Base-by-base conservation (phyloP, 2,797 vertebrate species). In the Nothura maculosa region DNA sequence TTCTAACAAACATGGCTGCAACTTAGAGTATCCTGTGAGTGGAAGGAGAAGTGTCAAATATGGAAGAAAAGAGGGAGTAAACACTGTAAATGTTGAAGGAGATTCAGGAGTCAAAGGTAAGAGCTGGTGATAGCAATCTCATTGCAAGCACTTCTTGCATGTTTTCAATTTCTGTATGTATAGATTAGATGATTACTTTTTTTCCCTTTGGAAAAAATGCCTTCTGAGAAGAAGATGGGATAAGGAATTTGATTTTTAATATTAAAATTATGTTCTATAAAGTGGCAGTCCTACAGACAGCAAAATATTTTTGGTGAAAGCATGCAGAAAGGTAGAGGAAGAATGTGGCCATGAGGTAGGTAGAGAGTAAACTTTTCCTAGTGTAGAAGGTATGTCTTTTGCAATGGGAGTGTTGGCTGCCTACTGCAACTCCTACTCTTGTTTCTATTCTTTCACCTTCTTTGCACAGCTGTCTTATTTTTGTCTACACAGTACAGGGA, bases 21-120 rank as follows among this genome's bases (percentile, higher is more conserved):
- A 62, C 21, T 74, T 10, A 5, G 98, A 98, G 73, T 81, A 94
- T 24, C 98, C 98, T 40, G 1, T 97, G 30, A 98, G 98, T 24
- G 98, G 98, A 75, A 98, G 98, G 92, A 98, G 98, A 95, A 98
- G 98, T 64, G 98, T 96, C 4, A 91, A 95, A 27, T 92, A 83
- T 74, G 50, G 75, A 6, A 96, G 89, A 84, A 97, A 92, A 52
- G 87, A 80, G 2, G 79, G 75, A 28, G 64, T 87, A 22, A 30
- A 82, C 60, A 27, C 70, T 36, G 3, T 43, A 62, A 86, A 89
- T 28, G 86, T 63, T 14, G 93, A 95, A 10, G 8, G 82, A 20
- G 93, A 66, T 64, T 85, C 89, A 1, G 12, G 63, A 50, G 15
- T 80, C 62, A 94, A 80, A 98, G 98, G 98, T 99, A 97, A 96